Evolutionary conservation across 2,888 invertebrate genomes (phyloP).

Genomic region (Papilio protenor): DNA sequence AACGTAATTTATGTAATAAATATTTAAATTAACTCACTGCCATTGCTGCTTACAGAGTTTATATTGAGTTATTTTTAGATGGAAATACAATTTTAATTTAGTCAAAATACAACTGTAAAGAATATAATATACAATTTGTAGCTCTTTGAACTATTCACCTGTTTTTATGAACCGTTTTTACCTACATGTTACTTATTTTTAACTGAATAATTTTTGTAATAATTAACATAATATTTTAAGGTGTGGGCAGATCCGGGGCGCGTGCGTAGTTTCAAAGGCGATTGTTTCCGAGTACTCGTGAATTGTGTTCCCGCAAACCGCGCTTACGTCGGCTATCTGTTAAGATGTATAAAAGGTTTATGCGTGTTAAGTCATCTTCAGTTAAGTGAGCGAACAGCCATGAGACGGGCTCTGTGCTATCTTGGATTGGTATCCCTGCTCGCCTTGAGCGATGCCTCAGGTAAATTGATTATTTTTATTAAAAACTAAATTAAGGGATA

Average conservation of each 20-base stretch:
- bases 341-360: conserved; percentile 73
- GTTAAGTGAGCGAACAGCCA: conserved; percentile 61
- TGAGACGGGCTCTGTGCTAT: conserved; percentile 61
- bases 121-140: not conserved
- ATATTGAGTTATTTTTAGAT: not conserved
- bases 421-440: conserved; percentile 53
- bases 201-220: not conserved
- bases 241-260: not conserved
- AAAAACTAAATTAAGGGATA: not conserved
- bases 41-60: not conserved
- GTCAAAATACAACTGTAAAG: not conserved
- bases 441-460: conserved; percentile 52
- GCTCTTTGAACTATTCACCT: not conserved
- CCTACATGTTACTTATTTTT: not conserved
- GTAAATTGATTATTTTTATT: conserved; percentile 45
- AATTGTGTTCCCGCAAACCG: conserved; percentile 62
- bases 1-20: not conserved
- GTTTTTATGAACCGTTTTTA: not conserved
- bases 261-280: conserved; percentile 46
- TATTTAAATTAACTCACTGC: not conserved
- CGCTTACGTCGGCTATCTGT: conserved; percentile 60
- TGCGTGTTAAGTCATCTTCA: conserved; percentile 52
- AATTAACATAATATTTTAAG: not conserved
- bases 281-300: conserved; percentile 66
- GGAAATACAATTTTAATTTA: not conserved